Evolutionary conservation across 2,888 invertebrate genomes (phyloP).

Genomic region (Ernsta delagoae): DNA sequence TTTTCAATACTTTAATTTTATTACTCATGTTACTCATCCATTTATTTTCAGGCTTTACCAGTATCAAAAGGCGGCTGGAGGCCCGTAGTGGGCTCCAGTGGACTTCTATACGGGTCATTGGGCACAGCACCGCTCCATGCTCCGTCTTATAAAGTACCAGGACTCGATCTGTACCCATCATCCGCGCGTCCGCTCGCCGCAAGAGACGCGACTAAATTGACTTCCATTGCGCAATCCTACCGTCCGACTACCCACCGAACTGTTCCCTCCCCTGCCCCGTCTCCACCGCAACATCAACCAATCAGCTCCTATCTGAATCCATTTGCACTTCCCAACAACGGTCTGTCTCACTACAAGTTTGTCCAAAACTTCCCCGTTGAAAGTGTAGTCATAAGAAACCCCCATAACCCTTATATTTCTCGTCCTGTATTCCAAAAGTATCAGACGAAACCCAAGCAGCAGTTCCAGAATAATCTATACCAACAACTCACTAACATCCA

Average conservation of each 20-base stretch:
- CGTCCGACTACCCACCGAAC: conserved; percentile 73
- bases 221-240: conserved; percentile 78
- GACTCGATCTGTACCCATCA: conserved; percentile 66
- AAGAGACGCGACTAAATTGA: conserved; percentile 73
- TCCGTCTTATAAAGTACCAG: conserved; percentile 69
- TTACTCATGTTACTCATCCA: not conserved
- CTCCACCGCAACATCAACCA: conserved; percentile 66
- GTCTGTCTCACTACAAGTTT: conserved; percentile 68
- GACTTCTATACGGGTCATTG: conserved; percentile 65
- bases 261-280: conserved; percentile 56
- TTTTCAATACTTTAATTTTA: too few species aligned
- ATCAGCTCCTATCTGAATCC: conserved; percentile 78
- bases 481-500: conserved; percentile 73
- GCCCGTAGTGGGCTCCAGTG: conserved; percentile 82
- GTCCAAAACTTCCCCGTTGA: conserved; percentile 73
- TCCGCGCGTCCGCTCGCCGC: conserved; percentile 70
- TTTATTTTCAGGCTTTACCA: conserved; percentile 71
- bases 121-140: conserved; percentile 69
- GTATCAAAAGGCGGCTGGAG: conserved; percentile 86
- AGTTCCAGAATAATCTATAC: conserved; percentile 60
- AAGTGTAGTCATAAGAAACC: conserved; percentile 69
- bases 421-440: conserved; percentile 69
- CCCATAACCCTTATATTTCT: conserved; percentile 68
- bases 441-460: conserved; percentile 65
- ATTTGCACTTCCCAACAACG: conserved; percentile 66